Evolutionary conservation across 2,888 invertebrate genomes (phyloP).

Genomic region (Cancer borealis): DNA sequence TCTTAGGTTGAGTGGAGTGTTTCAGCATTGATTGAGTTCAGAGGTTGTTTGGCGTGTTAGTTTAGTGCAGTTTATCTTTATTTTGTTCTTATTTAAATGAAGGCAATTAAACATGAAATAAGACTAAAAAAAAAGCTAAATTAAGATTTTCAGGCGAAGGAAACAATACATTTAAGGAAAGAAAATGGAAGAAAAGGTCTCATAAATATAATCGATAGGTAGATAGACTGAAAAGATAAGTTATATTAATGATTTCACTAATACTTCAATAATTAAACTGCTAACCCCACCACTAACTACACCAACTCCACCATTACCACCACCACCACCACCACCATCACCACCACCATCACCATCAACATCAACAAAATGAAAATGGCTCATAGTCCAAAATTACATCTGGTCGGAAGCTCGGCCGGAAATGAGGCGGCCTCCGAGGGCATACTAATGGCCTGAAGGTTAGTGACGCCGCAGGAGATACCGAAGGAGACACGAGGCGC

Average conservation of each 20-base stretch:
- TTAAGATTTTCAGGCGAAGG: background rate
- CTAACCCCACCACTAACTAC: background rate
- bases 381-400: conserved; percentile 44
- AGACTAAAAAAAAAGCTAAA: background rate
- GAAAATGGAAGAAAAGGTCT: background rate
- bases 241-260: background rate
- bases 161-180: background rate
- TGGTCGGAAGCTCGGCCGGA: conserved; percentile 56
- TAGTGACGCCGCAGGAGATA: conserved; percentile 51
- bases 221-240: background rate
- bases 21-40: background rate
- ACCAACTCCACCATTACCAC: background rate
- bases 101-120: background rate
- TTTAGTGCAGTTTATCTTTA: background rate
- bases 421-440: conserved; percentile 34
- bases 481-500: conserved; percentile 28
- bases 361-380: conserved; percentile 39
- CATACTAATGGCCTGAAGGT: conserved; percentile 54
- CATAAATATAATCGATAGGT: background rate
- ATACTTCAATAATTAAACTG: background rate
- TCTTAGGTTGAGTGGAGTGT: background rate
- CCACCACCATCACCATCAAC: background rate
- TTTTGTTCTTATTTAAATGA: background rate
- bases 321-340: conserved; percentile 8
- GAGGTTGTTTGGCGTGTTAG: background rate